Evolutionary conservation across 2,113 vertebrate species (phyloP), one percentile per base, ranked within the genome.

Genomic region (Ptyas mucosa): DNA sequence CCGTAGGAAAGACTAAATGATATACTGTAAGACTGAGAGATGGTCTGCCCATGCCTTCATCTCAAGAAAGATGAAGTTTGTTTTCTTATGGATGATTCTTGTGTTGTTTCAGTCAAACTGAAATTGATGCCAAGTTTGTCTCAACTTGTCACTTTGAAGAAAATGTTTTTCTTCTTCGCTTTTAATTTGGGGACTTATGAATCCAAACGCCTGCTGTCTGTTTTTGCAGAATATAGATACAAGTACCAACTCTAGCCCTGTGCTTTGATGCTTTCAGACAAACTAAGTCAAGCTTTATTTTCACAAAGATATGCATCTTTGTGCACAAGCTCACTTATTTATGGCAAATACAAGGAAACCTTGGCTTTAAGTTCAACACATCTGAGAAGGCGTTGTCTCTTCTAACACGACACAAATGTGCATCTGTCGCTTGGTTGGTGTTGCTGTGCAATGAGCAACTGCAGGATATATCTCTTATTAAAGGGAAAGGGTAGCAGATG

Each of bases 171-270:
- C 75, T 88, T 94, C 6, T 94, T 94, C 88, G 95, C 93, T 94
- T 92, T 94, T 85, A 90, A 95, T 95, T 96, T 96, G 95, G 88
- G 94, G 95, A 96, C 92, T 95, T 95, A 96, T 64, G 90, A 87
- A 85, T 96, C 94, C 58, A 87, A 94, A 93, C 85, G 95, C 89
- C 94, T 91, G 39, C 88, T 0, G 1, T 94, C 90, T 96, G 39
- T 94, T 92, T 58, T 46, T 87, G 93, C 88, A 89, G 92, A 91
- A 92, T 92, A 95, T 94, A 96, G 96, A 96, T 97, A 95, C 96
- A 96, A 96, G 95, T 92, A 95, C 90, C 54, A 9, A 15, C 46
- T 21, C 5, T 5, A 39, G 29, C 69, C n/a, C 46, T 61, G 15
- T 92, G 92, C 90, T 24, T 89, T 94, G 21, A 90, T 89, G 92